phyloP scores from a whole-genome alignment of 2,113 vertebrate genomes.

The Pteropus alecto region DNA sequence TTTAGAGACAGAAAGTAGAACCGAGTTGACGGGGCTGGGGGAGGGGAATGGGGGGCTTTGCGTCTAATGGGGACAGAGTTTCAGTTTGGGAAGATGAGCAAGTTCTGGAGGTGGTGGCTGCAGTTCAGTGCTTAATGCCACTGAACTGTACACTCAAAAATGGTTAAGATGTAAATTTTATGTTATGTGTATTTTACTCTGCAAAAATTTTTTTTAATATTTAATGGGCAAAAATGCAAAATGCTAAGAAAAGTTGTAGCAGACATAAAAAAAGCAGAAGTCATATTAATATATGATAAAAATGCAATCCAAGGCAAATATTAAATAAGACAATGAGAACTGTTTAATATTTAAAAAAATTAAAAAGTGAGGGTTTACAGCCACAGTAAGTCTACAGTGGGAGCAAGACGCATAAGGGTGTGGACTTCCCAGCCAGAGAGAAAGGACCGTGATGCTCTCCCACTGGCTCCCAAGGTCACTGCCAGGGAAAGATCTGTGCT shows the following conservation, averaged over 20 bases:
- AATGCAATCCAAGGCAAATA: background rate
- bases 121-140: rapidly evolving
- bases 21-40: background rate
- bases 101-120: background rate
- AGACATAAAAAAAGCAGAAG: background rate
- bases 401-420: background rate
- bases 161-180: rapidly evolving
- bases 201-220: background rate
- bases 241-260: background rate
- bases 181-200: background rate
- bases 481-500: background rate
- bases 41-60: too few relatives aligned
- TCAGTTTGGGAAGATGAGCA: background rate
- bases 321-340: background rate
- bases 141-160: background rate
- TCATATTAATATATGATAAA: background rate
- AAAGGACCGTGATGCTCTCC: rapidly evolving
- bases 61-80: background rate
- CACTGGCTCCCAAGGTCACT: background rate
- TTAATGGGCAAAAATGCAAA: background rate
- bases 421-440: background rate
- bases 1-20: background rate
- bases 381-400: rapidly evolving
- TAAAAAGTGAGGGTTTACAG: background rate
- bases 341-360: background rate